These are phyloP conservation scores for Osmoderma eremita DNA, from an alignment of 2,888 invertebrate species.

Conservation along the genomic window DNA sequence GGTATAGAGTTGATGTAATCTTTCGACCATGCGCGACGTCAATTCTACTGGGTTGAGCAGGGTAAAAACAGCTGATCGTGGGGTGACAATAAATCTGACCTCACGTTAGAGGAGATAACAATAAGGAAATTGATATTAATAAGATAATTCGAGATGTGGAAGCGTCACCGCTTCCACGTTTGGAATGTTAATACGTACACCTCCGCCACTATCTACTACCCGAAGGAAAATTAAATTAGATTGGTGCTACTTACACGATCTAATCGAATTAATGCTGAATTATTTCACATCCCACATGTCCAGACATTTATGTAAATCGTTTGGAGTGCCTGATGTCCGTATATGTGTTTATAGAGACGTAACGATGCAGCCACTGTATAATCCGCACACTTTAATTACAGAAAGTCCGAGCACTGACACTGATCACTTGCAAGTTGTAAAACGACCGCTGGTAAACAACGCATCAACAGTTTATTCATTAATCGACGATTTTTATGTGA, in stretches of 20 bases:
- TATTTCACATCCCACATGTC: conserved; percentile 46
- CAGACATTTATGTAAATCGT: conserved; percentile 50
- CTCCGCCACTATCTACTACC: conserved; percentile 44
- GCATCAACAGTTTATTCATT: conserved; percentile 28
- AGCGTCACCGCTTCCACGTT: conserved; percentile 40
- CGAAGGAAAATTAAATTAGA: conserved; percentile 42
- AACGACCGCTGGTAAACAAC: conserved; percentile 26
- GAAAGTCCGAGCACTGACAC: conserved; percentile 42
- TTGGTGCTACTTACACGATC: conserved; percentile 54
- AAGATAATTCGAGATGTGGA: conserved; percentile 55
- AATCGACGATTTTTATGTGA: conserved; percentile 23
- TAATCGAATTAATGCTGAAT: conserved; percentile 53
- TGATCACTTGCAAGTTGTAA: conserved; percentile 38
- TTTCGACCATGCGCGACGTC: conserved; percentile 29
- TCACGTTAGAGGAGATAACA: conserved; percentile 53
- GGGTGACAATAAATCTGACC: conserved; percentile 59
- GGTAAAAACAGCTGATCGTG: conserved; percentile 46
- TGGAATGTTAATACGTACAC: conserved; percentile 50
- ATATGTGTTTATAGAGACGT: conserved; percentile 31
- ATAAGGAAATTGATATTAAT: conserved; percentile 60
- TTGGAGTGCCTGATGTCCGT: conserved; percentile 8
- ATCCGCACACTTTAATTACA: conserved; percentile 33
- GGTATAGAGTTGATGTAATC: conserved; percentile 19
- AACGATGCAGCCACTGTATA: conserved; percentile 24
- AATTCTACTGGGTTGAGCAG: conserved; percentile 22